Evolutionary conservation across 1,140 invertebrate species (phyloP).

Genomic region (Ceratitis capitata): DNA sequence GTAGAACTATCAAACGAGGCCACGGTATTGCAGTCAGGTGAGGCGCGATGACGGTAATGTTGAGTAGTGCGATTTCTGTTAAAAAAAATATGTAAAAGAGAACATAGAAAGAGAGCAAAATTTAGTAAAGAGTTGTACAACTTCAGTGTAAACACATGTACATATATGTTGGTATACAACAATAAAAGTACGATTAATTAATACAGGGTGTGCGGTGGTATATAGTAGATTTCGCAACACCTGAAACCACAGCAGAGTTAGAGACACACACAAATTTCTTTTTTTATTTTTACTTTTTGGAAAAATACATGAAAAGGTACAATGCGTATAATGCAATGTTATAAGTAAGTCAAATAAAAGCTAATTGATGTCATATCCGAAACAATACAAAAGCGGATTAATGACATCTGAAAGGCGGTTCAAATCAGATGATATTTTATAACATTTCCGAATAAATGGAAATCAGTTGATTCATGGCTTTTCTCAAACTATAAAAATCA

Average conservation of each 20-base stretch:
- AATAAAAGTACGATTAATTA: background rate
- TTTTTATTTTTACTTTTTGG: background rate
- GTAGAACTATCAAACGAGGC: slow-evolving; percentile 87
- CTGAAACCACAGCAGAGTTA: background rate
- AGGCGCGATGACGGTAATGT: slow-evolving; percentile 85
- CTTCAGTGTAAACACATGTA: background rate
- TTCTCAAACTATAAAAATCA: too few species aligned
- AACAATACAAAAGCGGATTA: too few species aligned
- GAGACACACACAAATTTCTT: background rate
- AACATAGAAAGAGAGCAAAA: background rate
- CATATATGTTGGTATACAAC: too few species aligned
- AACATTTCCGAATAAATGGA: too few species aligned
- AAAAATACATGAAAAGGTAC: background rate
- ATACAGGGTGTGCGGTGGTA: slow-evolving; percentile 3
- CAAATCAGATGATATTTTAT: too few species aligned
- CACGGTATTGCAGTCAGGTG: slow-evolving; percentile 88
- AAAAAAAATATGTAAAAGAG: background rate
- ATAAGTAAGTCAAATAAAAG: background rate
- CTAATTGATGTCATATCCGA: background rate
- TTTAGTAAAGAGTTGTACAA: background rate
- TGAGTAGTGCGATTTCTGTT: slow-evolving; percentile 78
- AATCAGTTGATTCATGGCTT: too few species aligned
- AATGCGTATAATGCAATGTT: background rate
- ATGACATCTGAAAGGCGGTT: too few species aligned
- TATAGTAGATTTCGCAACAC: background rate